phyloP scores from a whole-genome alignment of 2,888 invertebrate species.

The Drosophila siamana region DNA sequence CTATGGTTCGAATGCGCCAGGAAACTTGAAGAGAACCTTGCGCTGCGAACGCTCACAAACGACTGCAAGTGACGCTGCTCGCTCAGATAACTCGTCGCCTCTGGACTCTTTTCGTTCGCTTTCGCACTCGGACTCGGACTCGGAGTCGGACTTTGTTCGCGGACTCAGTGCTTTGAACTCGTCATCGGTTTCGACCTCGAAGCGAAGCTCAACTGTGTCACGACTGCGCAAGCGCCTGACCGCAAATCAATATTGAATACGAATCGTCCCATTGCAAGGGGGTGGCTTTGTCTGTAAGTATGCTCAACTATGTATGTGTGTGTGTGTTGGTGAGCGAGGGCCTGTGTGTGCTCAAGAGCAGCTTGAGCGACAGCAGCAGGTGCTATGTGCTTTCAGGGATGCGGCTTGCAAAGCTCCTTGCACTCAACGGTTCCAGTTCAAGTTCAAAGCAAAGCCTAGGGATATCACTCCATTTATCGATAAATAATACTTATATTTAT shows the following conservation, averaged over 20 bases:
- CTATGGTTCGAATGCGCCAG: slow-evolving; percentile 53
- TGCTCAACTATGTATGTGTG: not conserved
- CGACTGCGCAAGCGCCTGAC: slow-evolving; percentile 62
- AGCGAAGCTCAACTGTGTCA: slow-evolving; percentile 1
- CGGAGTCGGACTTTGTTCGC: slow-evolving; percentile 16
- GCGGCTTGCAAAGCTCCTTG: slow-evolving; percentile 22
- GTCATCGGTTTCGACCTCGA: slow-evolving; percentile 28
- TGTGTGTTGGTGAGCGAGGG: not conserved
- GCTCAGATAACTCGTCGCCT: slow-evolving; percentile 56
- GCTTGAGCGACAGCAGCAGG: slow-evolving; percentile 41
- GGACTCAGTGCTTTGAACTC: slow-evolving; percentile 31
- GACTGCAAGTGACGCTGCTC: slow-evolving; percentile 66
- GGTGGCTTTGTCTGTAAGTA: slow-evolving; percentile 30
- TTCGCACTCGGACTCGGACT: slow-evolving; percentile 12
- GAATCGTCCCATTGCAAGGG: slow-evolving; percentile 48
- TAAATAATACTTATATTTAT: not conserved
- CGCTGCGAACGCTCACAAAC: slow-evolving; percentile 80
- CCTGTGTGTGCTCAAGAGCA: not conserved
- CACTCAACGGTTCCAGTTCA: not conserved
- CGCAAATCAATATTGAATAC: slow-evolving; percentile 62
- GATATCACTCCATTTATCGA: slow-evolving; percentile 5
- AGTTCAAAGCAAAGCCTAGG: not conserved
- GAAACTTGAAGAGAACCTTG: slow-evolving; percentile 66
- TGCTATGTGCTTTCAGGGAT: slow-evolving; percentile 51
- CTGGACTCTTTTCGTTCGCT: slow-evolving; percentile 2